phyloP scores from a whole-genome alignment of 2,797 vertebrate species.

The Sus cebifrons region DNA sequence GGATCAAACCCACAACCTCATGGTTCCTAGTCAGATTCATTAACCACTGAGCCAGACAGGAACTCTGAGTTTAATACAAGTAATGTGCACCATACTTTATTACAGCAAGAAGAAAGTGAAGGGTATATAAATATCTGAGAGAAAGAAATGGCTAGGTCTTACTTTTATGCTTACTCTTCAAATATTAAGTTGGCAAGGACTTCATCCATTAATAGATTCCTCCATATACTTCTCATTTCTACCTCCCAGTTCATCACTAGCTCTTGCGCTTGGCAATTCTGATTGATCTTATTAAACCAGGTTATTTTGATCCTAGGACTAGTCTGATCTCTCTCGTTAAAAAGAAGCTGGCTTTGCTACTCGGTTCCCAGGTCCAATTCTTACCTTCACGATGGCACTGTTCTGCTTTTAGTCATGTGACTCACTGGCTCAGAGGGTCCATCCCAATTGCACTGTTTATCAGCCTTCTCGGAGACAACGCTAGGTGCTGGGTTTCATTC shows the following conservation, averaged over 20 bases:
- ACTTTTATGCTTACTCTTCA: background rate
- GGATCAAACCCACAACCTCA: too few relatives aligned
- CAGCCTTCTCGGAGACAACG: rapidly evolving
- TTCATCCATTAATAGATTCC: background rate
- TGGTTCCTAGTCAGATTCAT: too few relatives aligned
- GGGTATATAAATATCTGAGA: background rate
- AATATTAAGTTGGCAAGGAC: background rate
- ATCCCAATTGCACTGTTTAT: background rate
- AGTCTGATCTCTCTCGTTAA: background rate
- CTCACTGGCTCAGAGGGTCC: background rate
- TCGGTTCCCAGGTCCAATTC: background rate
- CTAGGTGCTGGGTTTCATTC: background rate
- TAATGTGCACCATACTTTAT: background rate
- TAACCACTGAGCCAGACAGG: too few relatives aligned
- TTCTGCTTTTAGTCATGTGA: background rate
- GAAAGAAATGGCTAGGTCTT: conserved; percentile 11
- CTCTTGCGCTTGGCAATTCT: background rate
- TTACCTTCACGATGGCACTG: background rate
- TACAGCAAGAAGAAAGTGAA: conserved; percentile 40
- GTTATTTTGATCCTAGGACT: background rate
- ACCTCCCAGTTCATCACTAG: background rate
- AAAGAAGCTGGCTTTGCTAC: background rate
- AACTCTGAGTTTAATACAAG: background rate
- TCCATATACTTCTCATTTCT: background rate
- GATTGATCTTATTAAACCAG: background rate